Evolutionary conservation across 1,140 invertebrate genomes (phyloP), one percentile per base, ranked within the genome.

Genomic region (Atta colombica): DNA sequence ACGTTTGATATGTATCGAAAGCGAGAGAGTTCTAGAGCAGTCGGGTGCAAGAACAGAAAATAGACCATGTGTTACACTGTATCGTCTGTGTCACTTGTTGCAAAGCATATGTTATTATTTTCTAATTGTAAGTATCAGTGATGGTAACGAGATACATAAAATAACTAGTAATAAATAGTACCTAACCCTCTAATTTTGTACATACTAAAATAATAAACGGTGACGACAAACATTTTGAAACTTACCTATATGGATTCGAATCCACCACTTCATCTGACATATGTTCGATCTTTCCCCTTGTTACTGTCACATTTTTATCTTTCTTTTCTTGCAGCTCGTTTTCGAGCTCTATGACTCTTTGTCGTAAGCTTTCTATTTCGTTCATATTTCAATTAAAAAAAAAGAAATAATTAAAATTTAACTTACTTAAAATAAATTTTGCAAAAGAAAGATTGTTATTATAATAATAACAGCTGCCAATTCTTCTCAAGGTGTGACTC

Each of bases 181-280:
- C 7, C 35, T 8, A 39, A 39, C 6, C 35, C 0, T 39, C 35
- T 39, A 7, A 39, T 8, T 39, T 39, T 39, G 35, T 10, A 21
- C 35, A 60, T 39, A 61, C 0, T 21, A 25, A 39, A 77, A 18
- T 35, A 60, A 78, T 61, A 55, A 66, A 49, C 25, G 69, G 35
- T 25, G 0, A 31, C 0, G 7, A 66, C 39, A 87, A 61, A 55
- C 12, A 80, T 14, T 51, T 28, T 35, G 16, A 65, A 61, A 60
- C 45, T 94, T 95, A 98, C 98, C 98, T 99, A 96, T 99, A 99
- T 1, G 99, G 99, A 96, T 99, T 99, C 0, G 98, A 98, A 96
- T 99, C 99, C 18, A 99, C 98, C n/a, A 99, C 99, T 96, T 99
- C 98, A 58, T 92, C 95, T 53, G 97, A 97, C 96, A 98, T 97